These are phyloP conservation scores for Stegodyphus mimosarum DNA, from an alignment of 1,140 invertebrate genomes.

Conservation along the genomic window DNA sequence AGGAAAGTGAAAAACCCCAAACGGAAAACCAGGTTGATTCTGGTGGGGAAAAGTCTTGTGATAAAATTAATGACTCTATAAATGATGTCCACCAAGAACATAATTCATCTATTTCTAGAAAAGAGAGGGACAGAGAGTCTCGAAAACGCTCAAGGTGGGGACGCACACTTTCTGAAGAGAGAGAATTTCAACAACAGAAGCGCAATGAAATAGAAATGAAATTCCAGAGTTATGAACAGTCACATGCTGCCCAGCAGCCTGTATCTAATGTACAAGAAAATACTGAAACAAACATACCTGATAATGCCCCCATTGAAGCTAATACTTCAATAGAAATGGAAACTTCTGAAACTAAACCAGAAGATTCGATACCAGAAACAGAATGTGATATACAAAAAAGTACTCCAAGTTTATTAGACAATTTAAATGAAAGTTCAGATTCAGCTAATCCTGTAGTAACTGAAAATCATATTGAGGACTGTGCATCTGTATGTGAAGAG, in stretches of 20 bases:
- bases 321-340: background rate
- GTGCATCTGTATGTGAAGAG: background rate
- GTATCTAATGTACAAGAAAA: background rate
- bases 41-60: background rate
- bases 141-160: constrained; percentile 47
- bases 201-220: constrained; percentile 44
- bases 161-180: constrained; percentile 45
- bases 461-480: background rate
- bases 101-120: background rate
- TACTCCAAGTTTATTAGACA: background rate
- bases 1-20: background rate
- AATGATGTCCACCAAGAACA: background rate
- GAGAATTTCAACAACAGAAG: constrained; percentile 51
- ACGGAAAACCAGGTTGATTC: background rate
- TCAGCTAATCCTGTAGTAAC: background rate
- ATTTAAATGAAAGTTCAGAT: background rate
- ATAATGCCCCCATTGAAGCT: background rate
- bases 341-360: background rate
- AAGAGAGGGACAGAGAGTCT: constrained; percentile 20
- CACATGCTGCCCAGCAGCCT: constrained; percentile 3
- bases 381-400: background rate
- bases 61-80: background rate
- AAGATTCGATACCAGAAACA: background rate
- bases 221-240: constrained; percentile 50
- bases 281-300: background rate